Percentiles rank a stretch among this genome's conserved stretches.
phyloP scores from a whole-genome alignment of 2,113 vertebrate genomes.

The Petaurus breviceps region DNA sequence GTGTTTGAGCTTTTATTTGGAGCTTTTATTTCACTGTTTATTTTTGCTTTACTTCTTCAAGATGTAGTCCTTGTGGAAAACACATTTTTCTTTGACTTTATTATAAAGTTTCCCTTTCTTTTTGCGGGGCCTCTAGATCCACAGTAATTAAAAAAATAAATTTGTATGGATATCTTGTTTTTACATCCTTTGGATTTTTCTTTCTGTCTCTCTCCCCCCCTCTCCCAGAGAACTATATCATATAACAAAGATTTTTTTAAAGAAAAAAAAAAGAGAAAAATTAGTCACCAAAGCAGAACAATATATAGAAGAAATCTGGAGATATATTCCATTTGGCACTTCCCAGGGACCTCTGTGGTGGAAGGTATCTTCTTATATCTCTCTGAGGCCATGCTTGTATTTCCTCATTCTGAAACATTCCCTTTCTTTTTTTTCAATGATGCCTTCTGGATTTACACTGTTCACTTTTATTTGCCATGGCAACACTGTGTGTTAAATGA shows the following conservation, averaged over 20 bases:
- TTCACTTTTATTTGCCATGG: not conserved
- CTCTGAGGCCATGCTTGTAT: not conserved
- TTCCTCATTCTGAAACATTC: not conserved
- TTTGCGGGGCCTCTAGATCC: not conserved
- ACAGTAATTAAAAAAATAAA: not conserved
- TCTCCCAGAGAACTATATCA: not conserved
- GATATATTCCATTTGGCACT: not conserved
- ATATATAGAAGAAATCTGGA: not conserved
- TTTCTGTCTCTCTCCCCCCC: not conserved
- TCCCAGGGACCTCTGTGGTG: not conserved
- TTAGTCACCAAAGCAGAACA: not conserved
- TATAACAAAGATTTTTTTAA: not conserved
- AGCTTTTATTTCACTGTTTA: not conserved
- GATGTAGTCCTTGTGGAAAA: not conserved
- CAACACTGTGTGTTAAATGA: not conserved
- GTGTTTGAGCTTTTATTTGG: not conserved
- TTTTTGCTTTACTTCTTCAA: not conserved
- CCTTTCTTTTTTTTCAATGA: not conserved
- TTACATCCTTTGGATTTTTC: not conserved
- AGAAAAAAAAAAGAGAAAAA: not conserved
- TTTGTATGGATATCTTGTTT: not conserved
- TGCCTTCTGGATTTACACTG: constrained; percentile 6
- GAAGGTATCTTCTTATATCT: not conserved
- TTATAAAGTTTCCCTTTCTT: not conserved
- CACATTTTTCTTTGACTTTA: not conserved